Percentiles rank a stretch among this genome's conserved stretches.
Conservation (phyloP, 2,797 vertebrate species). For the Xiphophorus birchmanni region DNA sequence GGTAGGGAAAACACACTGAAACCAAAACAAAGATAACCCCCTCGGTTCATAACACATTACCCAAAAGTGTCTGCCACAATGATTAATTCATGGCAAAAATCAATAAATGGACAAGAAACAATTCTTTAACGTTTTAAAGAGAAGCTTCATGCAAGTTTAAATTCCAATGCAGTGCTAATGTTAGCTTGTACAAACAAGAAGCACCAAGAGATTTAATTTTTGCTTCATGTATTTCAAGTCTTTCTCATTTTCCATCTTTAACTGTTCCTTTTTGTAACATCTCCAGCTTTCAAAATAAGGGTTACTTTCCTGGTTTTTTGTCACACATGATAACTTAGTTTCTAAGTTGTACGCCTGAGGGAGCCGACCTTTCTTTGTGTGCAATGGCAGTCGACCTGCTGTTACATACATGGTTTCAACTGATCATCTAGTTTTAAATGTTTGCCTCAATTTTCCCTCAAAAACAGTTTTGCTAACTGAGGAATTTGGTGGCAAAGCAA, state of each 20-base stretch:
- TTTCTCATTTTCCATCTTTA: neutral
- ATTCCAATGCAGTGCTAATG: neutral
- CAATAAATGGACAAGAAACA: neutral
- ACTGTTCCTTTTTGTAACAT: neutral
- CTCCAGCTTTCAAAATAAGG: neutral
- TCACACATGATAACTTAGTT: neutral
- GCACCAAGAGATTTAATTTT: neutral
- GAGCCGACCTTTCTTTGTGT: neutral
- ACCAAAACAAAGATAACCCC: neutral
- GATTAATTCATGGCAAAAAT: neutral
- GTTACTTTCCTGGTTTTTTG: neutral
- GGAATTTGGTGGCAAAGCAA: neutral
- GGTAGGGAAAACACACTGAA: neutral
- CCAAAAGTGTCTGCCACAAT: neutral
- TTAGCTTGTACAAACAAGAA: neutral
- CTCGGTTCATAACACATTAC: neutral
- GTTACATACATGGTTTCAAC: neutral
- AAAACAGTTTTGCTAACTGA: neutral
- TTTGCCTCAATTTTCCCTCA: neutral
- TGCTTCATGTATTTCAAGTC: neutral
- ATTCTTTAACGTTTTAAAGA: neutral
- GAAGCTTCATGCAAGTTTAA: neutral
- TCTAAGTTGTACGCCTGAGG: neutral
- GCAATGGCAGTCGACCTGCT: neutral
- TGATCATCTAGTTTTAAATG: neutral